Percentiles rank a stretch among this genome's conserved stretches.
phyloP scores from a whole-genome alignment of 2,888 invertebrate genomes.

The Chorisops tibialis region DNA sequence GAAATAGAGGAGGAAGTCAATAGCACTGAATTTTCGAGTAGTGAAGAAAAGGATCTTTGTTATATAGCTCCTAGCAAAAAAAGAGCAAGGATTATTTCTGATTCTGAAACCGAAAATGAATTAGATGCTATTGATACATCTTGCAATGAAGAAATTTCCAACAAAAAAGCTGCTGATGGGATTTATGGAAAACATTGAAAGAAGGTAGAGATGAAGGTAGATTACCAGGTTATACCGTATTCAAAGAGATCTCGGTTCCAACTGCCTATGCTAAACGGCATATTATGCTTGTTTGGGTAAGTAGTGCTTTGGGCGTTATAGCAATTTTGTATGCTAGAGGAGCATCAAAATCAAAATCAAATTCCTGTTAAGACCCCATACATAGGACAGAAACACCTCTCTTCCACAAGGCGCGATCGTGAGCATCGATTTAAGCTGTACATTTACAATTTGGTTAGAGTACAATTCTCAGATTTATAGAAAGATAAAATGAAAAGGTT shows the following conservation, averaged over 20 bases:
- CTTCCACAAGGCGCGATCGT: too few relatives aligned
- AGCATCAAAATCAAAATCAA: too few relatives aligned
- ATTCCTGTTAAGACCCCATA: too few relatives aligned
- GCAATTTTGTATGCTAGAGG: constrained; percentile 15
- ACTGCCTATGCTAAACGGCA: constrained; percentile 36
- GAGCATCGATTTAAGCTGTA: too few relatives aligned
- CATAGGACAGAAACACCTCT: too few relatives aligned
- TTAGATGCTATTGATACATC: neutral
- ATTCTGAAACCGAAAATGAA: neutral
- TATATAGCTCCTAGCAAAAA: neutral
- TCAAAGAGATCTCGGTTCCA: constrained; percentile 35
- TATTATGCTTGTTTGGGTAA: constrained; percentile 36
- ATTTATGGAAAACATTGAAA: constrained; percentile 27
- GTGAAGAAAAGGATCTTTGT: constrained; percentile 3
- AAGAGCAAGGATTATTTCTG: neutral
- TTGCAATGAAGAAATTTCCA: neutral
- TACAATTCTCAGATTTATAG: constrained; percentile 30
- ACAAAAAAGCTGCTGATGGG: constrained; percentile 24
- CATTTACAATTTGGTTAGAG: too few relatives aligned
- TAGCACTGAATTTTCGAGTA: constrained; percentile 21
- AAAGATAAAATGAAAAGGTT: too few relatives aligned
- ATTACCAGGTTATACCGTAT: constrained; percentile 32
- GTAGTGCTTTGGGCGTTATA: constrained; percentile 32
- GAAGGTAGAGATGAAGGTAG: constrained; percentile 30
- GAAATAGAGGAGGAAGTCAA: constrained; percentile 10